Evolutionary conservation across 1,140 invertebrate species (phyloP).

Genomic region (Littorina saxatilis): DNA sequence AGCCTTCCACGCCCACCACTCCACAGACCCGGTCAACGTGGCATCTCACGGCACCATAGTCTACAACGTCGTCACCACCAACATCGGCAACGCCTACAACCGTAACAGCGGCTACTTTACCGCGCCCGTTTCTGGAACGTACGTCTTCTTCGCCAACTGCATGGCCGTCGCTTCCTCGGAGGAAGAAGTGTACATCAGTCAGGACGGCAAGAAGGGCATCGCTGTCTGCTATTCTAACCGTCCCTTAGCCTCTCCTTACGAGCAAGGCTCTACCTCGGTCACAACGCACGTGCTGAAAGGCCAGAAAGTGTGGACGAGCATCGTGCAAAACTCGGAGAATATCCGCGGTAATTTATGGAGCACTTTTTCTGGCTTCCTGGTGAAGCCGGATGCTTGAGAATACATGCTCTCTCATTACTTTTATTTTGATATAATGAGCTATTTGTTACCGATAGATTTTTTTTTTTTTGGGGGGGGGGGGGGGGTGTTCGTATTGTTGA

Average conservation of each 20-base stretch:
- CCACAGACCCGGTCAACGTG: slow-evolving; percentile 42
- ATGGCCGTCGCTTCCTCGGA: slow-evolving; percentile 24
- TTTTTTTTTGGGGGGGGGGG: too few relatives aligned
- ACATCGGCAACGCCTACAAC: slow-evolving; percentile 43
- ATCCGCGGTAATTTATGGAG: background rate
- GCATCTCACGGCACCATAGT: slow-evolving; percentile 47
- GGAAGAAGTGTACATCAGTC: background rate
- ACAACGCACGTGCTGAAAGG: background rate
- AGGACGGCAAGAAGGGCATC: background rate
- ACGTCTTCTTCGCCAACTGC: slow-evolving; percentile 45
- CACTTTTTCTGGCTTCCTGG: slow-evolving; percentile 6
- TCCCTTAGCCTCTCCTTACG: too few relatives aligned
- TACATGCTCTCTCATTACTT: too few relatives aligned
- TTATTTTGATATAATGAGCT: too few relatives aligned
- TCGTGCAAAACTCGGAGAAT: background rate
- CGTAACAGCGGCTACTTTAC: slow-evolving; percentile 41
- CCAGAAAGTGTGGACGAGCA: background rate
- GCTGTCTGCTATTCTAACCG: too few relatives aligned
- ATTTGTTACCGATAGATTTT: too few relatives aligned
- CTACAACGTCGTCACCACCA: slow-evolving; percentile 46
- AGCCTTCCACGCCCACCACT: slow-evolving; percentile 40
- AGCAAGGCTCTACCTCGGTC: background rate
- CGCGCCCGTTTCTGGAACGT: slow-evolving; percentile 39
- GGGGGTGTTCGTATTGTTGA: too few relatives aligned
- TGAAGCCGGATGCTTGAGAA: too few relatives aligned